Percentiles rank a stretch among this genome's conserved stretches.
Conservation (phyloP, 2,797 vertebrate genomes). For the Numenius phaeopus region DNA sequence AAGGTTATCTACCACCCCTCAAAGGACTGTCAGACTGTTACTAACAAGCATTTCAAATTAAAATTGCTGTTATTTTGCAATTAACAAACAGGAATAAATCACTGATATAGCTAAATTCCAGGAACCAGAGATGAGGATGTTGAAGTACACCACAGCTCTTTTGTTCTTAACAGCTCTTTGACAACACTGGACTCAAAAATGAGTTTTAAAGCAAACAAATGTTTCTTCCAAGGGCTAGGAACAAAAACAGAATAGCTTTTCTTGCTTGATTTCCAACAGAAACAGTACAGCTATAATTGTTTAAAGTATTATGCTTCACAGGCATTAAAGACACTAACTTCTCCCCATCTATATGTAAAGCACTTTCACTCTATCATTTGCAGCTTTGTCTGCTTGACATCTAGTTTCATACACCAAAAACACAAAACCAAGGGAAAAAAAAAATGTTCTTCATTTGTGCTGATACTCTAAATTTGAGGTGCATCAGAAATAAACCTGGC, state of each 20-base stretch:
- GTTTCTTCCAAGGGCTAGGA: conserved; percentile 20
- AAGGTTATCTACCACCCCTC: conserved; percentile 59
- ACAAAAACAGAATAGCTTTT: conserved; percentile 21
- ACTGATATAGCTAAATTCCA: conserved; percentile 43
- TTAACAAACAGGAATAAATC: conserved; percentile 65
- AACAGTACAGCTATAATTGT: conserved; percentile 6
- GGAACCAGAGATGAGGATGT: conserved; percentile 2
- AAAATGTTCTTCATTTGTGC: not conserved
- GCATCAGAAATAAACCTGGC: conserved; percentile 28
- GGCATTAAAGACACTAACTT: conserved; percentile 3
- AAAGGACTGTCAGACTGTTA: conserved; percentile 40
- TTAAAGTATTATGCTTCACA: conserved; percentile 37
- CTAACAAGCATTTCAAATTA: conserved; percentile 70
- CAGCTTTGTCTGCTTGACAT: conserved; percentile 2
- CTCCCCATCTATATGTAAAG: not conserved
- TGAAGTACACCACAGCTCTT: not conserved
- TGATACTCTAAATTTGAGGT: conserved; percentile 41
- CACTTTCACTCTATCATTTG: not conserved
- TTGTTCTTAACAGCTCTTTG: conserved; percentile 45
- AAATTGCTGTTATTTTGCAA: conserved; percentile 61
- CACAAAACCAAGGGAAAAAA: not conserved
- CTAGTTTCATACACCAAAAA: not conserved
- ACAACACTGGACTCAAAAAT: conserved; percentile 33
- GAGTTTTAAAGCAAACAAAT: conserved; percentile 30
- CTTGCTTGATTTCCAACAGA: conserved; percentile 35